These are phyloP conservation scores for Manacus vitellinus DNA, from an alignment of 2,113 vertebrate species.

Conservation along the genomic window DNA sequence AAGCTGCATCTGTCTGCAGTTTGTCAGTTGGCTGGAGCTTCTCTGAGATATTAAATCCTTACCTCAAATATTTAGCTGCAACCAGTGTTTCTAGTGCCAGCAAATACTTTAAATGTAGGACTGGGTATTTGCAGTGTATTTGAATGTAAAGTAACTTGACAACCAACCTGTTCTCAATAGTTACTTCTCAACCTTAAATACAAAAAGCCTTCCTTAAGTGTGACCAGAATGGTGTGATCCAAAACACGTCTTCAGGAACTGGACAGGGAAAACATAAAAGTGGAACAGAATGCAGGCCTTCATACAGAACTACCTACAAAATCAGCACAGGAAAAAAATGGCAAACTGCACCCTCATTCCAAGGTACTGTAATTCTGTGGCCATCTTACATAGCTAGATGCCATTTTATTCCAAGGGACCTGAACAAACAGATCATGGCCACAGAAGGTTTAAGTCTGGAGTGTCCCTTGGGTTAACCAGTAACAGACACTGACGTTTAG, in stretches of 20 bases:
- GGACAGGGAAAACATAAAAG: not conserved
- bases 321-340: not conserved
- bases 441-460: not conserved
- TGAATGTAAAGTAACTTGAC: not conserved
- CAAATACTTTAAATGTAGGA: not conserved
- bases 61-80: not conserved
- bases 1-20: conserved; percentile 45
- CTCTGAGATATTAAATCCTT: not conserved
- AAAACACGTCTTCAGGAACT: not conserved
- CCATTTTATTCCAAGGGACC: not conserved
- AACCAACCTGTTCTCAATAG: not conserved
- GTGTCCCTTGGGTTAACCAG: not conserved
- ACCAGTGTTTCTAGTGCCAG: not conserved
- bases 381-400: not conserved
- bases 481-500: not conserved
- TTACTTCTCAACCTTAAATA: not conserved
- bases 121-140: not conserved
- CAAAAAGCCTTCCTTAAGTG: not conserved
- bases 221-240: not conserved
- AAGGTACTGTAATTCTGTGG: not conserved
- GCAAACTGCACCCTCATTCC: not conserved
- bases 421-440: not conserved
- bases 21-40: not conserved
- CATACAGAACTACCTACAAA: not conserved
- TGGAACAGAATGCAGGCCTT: not conserved